These are phyloP conservation scores for Pangasianodon hypophthalmus DNA, from an alignment of 2,113 vertebrate genomes.

Conservation along the genomic window DNA sequence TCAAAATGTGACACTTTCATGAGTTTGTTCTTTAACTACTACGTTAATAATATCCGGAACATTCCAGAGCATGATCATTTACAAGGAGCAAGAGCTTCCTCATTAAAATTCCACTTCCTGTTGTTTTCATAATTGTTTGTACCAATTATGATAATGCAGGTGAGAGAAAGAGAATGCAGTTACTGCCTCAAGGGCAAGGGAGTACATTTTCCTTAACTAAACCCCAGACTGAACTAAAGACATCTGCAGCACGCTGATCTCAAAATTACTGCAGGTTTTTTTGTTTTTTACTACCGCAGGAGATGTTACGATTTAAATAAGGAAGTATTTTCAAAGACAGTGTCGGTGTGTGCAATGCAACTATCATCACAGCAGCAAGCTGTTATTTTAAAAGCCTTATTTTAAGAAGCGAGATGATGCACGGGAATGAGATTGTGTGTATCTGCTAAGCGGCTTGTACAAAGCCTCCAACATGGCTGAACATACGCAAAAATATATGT, in stretches of 20 bases:
- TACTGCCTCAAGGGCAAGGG: slow-evolving; percentile 42
- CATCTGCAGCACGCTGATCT: background rate
- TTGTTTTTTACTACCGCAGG: background rate
- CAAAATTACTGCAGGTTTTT: background rate
- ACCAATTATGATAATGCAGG: slow-evolving; percentile 42
- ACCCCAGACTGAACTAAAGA: background rate
- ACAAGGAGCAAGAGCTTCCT: background rate
- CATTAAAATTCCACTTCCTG: slow-evolving; percentile 41
- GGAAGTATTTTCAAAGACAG: background rate
- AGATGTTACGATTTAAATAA: background rate
- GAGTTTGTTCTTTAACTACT: background rate
- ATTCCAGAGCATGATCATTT: background rate
- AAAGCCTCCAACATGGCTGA: background rate
- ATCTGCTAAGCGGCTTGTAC: background rate
- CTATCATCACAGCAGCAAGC: background rate
- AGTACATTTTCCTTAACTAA: slow-evolving; percentile 28
- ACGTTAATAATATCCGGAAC: background rate
- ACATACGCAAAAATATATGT: background rate
- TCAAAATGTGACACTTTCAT: background rate
- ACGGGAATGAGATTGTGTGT: background rate
- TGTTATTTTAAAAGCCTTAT: background rate
- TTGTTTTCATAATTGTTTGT: slow-evolving; percentile 9
- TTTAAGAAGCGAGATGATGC: background rate
- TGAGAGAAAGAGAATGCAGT: slow-evolving; percentile 6
- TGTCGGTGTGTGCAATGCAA: background rate